Evolutionary conservation across 2,113 vertebrate species (phyloP).

Genomic region (Etia nguti): DNA sequence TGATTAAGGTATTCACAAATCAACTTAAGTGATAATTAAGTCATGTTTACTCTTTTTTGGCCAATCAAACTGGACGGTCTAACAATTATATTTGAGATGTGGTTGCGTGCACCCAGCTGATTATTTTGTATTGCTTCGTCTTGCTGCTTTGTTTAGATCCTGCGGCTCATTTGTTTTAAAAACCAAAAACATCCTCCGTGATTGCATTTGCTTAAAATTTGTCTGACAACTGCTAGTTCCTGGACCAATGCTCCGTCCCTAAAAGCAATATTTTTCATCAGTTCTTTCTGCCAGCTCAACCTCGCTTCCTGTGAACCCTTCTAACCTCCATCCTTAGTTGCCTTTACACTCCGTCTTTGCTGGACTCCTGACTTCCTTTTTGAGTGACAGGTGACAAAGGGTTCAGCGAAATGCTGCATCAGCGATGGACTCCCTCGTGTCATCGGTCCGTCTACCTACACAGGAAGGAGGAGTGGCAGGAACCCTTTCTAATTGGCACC

Average conservation of each 20-base stretch:
- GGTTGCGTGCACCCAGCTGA: not conserved
- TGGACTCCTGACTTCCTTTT: not conserved
- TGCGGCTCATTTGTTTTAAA: not conserved
- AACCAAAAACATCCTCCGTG: not conserved
- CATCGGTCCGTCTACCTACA: not conserved
- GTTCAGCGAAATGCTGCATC: not conserved
- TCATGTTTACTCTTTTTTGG: not conserved
- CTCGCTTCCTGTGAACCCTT: not conserved
- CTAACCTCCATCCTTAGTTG: not conserved
- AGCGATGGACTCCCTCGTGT: not conserved
- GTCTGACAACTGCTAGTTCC: not conserved
- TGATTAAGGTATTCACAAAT: not conserved
- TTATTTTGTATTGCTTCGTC: not conserved
- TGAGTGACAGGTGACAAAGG: conserved; percentile 24
- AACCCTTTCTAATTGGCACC: conserved; percentile 16
- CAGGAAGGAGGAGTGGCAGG: not conserved
- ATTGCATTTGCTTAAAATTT: not conserved
- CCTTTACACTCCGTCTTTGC: not conserved
- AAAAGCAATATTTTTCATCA: not conserved
- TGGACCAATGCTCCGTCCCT: not conserved
- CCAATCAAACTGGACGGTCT: not conserved
- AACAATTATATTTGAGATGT: not conserved
- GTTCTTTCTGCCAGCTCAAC: not conserved
- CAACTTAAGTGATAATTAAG: not conserved
- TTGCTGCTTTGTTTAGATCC: not conserved